A percentile compares a stretch with the other conserved stretches of the same genome.
Conservation (phyloP, 2,113 vertebrate genomes). For the Pyxicephalus adspersus region DNA sequence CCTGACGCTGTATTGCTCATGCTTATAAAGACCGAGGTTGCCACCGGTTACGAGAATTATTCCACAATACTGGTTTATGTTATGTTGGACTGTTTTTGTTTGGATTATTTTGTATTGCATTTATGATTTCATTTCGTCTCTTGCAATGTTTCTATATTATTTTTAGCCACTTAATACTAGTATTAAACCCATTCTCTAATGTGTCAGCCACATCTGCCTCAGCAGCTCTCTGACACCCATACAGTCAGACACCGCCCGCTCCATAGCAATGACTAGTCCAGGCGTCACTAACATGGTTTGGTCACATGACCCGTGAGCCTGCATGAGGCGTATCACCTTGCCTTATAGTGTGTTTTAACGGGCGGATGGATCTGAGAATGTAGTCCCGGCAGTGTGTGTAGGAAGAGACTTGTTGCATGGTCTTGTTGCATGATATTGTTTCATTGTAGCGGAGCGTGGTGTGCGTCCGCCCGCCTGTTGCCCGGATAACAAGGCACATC, state of each 20-base stretch:
- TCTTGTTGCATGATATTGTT: too few relatives aligned
- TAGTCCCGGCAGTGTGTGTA: conserved; percentile 23
- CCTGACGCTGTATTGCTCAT: too few relatives aligned
- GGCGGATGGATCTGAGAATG: conserved; percentile 27
- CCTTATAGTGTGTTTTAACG: not conserved
- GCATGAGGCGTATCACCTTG: conserved; percentile 21
- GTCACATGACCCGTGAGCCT: not conserved
- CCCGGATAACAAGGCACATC: not conserved
- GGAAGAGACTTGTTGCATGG: conserved; percentile 26
- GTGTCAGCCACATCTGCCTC: too few relatives aligned
- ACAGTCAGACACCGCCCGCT: not conserved
- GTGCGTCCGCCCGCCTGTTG: not conserved
- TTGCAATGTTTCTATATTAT: too few relatives aligned
- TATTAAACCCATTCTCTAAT: too few relatives aligned
- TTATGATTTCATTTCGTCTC: too few relatives aligned
- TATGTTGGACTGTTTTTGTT: too few relatives aligned
- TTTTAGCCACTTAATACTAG: too few relatives aligned
- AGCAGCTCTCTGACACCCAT: not conserved
- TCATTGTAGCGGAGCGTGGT: not conserved
- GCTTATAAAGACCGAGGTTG: too few relatives aligned
- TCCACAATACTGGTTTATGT: too few relatives aligned
- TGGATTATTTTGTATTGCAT: too few relatives aligned
- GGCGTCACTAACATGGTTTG: not conserved
- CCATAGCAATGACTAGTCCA: not conserved
- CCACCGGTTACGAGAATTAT: too few relatives aligned